Percentiles rank a stretch among this genome's conserved stretches.
Evolutionary conservation across 2,113 vertebrate genomes (phyloP).

Genomic region (Alces alces): DNA sequence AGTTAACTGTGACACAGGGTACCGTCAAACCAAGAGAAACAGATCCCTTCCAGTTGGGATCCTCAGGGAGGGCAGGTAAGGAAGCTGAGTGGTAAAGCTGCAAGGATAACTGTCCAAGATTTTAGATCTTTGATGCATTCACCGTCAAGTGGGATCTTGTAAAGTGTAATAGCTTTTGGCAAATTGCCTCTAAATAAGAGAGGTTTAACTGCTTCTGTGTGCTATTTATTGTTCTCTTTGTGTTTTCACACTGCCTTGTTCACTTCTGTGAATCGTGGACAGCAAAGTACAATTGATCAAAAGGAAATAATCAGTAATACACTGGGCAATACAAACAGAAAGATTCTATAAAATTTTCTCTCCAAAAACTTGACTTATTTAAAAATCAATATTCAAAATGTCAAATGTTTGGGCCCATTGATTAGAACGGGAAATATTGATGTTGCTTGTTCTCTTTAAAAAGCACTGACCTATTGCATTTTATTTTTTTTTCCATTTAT

Average conservation of each 20-base stretch:
- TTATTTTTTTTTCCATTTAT: background rate
- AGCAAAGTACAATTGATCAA: background rate
- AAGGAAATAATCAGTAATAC: conserved; percentile 21
- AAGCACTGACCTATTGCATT: background rate
- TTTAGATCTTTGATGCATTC: background rate
- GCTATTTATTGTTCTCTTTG: background rate
- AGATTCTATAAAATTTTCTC: background rate
- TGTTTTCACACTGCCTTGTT: background rate
- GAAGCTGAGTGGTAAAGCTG: background rate
- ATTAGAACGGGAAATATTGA: background rate
- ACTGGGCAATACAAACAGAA: background rate
- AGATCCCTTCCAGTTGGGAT: background rate
- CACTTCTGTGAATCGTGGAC: background rate
- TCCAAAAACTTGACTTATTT: background rate
- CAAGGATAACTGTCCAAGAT: background rate
- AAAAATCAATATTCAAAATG: background rate
- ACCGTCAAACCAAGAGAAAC: background rate
- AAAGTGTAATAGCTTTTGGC: background rate
- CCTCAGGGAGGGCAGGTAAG: background rate
- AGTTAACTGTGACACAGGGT: background rate
- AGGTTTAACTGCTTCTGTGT: background rate
- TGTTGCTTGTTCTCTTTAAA: background rate
- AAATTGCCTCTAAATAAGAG: background rate
- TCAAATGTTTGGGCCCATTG: background rate
- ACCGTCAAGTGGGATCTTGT: background rate